A percentile compares a stretch with the other conserved stretches of the same genome.
Conservation (phyloP, 2,888 invertebrate species). For the Diplazon laetatorius region DNA sequence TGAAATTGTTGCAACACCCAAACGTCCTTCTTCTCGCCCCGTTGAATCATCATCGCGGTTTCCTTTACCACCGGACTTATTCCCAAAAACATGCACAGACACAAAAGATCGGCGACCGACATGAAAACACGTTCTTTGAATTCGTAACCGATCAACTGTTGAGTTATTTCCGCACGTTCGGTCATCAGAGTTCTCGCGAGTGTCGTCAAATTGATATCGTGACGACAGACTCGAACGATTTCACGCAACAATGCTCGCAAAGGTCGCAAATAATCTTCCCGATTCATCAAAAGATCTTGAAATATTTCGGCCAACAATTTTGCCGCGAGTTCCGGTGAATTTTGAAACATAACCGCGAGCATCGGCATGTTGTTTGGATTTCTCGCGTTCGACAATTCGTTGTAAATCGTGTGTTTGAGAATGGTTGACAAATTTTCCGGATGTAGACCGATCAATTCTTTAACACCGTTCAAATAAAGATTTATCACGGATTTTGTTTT, state of each 20-base stretch:
- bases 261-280: constrained; percentile 95
- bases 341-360: constrained; percentile 93
- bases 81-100: constrained; percentile 92
- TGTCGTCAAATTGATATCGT: constrained; percentile 91
- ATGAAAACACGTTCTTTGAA: constrained; percentile 93
- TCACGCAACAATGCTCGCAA: constrained; percentile 94
- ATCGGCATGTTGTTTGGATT: constrained; percentile 98
- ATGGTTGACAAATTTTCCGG: constrained; percentile 93
- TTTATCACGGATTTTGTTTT: constrained; percentile 97
- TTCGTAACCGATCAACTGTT: constrained; percentile 86
- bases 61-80: constrained; percentile 89
- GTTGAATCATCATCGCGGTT: constrained; percentile 84
- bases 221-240: constrained; percentile 91
- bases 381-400: constrained; percentile 95
- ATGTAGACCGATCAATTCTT: constrained; percentile 94
- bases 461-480: constrained; percentile 94
- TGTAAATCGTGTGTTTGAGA: constrained; percentile 96
- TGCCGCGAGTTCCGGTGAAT: constrained; percentile 91
- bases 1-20: constrained; percentile 82
- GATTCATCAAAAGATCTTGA: constrained; percentile 92
- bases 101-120: constrained; percentile 92
- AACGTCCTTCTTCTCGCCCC: constrained; percentile 84
- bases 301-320: constrained; percentile 93
- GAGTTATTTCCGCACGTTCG: constrained; percentile 86
- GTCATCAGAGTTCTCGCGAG: constrained; percentile 91